These are phyloP conservation scores for Acleris holmiana DNA, from an alignment of 2,888 invertebrate species.

Conservation along the genomic window DNA sequence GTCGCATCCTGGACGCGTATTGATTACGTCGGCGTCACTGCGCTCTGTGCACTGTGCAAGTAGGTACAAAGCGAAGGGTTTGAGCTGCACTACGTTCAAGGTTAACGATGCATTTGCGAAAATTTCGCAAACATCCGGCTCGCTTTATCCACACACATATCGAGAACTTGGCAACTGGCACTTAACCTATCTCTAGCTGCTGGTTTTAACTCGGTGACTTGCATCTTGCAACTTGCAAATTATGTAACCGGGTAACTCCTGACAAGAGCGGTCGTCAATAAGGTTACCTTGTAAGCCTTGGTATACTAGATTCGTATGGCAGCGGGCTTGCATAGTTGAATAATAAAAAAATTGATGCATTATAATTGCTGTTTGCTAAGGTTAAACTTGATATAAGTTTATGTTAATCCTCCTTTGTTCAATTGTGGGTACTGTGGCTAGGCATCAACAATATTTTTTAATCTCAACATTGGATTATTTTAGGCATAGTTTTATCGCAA, in stretches of 20 bases:
- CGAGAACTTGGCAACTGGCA: slow-evolving; percentile 17
- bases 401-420: slow-evolving; percentile 12
- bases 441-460: not conserved
- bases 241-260: no score
- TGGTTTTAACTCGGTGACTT: slow-evolving; percentile 4
- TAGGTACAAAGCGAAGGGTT: slow-evolving; percentile 1
- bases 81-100: slow-evolving; percentile 12
- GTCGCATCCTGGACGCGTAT: slow-evolving; percentile 7
- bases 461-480: not conserved
- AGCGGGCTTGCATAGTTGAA: slow-evolving; percentile 1
- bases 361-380: slow-evolving; percentile 14
- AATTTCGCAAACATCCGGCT: slow-evolving; percentile 19
- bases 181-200: slow-evolving; percentile 2
- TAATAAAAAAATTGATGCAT: slow-evolving; percentile 3
- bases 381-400: not conserved
- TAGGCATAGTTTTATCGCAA: no score
- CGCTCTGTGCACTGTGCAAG: not conserved
- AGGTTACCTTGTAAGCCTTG: slow-evolving; percentile 8
- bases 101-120: slow-evolving; percentile 26
- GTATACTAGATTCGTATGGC: not conserved
- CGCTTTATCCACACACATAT: slow-evolving; percentile 7
- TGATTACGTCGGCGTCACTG: slow-evolving; percentile 5
- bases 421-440: not conserved
- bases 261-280: not conserved
- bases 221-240: no score